phyloP scores from a whole-genome alignment of 2,888 invertebrate species.

The Mechanitis mazaeus region DNA sequence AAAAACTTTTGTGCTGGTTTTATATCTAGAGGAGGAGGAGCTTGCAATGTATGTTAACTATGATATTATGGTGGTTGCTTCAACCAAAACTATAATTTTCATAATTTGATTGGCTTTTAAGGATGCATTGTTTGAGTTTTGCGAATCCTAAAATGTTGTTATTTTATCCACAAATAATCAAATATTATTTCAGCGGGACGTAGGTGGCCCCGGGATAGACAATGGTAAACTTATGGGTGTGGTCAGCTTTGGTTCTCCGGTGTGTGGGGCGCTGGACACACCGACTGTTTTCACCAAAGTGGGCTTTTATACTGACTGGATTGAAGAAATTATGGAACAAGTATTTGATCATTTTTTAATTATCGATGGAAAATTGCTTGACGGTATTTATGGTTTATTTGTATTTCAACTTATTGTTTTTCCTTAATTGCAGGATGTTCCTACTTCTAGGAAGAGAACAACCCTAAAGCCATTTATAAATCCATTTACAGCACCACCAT shows the following conservation, averaged over 20 bases:
- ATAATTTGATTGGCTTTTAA: too few relatives aligned
- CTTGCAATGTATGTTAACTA: slow-evolving; percentile 52
- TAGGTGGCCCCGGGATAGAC: slow-evolving; percentile 57
- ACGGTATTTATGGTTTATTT: background rate
- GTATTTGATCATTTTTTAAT: slow-evolving; percentile 32
- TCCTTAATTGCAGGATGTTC: slow-evolving; percentile 36
- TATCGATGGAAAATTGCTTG: too few relatives aligned
- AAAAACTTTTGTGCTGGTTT: slow-evolving; percentile 61
- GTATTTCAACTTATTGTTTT: background rate
- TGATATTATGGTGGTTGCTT: too few relatives aligned
- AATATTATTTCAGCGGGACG: slow-evolving; percentile 44
- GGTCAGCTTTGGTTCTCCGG: slow-evolving; percentile 57
- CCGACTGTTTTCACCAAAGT: slow-evolving; percentile 66
- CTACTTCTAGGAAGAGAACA: slow-evolving; percentile 29
- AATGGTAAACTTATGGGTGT: slow-evolving; percentile 48
- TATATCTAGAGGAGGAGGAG: slow-evolving; percentile 54
- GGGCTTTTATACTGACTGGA: slow-evolving; percentile 57
- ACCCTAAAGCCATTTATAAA: slow-evolving; percentile 30
- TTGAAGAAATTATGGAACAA: slow-evolving; percentile 51
- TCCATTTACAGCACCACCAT: slow-evolving; percentile 7
- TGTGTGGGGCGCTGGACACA: slow-evolving; percentile 53
- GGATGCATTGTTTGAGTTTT: background rate
- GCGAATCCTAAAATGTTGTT: background rate
- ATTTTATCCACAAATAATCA: background rate
- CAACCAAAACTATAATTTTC: too few relatives aligned